Evolutionary conservation across 2,113 vertebrate species (phyloP).

Genomic region (Romanogobio albipinnatus): DNA sequence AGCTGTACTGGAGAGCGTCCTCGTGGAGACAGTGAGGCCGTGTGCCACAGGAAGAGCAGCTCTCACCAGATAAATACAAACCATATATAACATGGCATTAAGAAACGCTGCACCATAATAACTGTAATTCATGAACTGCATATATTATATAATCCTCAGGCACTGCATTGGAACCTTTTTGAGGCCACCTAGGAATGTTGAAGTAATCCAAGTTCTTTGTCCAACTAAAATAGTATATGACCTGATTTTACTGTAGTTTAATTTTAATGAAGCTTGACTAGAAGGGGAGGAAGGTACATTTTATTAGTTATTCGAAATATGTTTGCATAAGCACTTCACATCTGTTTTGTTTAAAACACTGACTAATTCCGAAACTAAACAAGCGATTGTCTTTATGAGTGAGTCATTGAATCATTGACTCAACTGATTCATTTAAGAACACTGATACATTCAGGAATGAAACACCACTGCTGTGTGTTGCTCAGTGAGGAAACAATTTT

Average conservation of each 20-base stretch:
- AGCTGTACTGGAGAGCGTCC: constrained; percentile 9
- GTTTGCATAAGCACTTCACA: background rate
- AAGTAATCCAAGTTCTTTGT: background rate
- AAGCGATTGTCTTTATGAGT: background rate
- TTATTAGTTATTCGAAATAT: background rate
- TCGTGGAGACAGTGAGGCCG: background rate
- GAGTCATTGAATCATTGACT: background rate
- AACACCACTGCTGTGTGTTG: too few species aligned
- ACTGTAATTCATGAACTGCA: constrained; percentile 44
- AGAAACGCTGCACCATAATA: constrained; percentile 39
- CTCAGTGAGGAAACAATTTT: too few species aligned
- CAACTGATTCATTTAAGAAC: background rate
- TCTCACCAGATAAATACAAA: constrained; percentile 36
- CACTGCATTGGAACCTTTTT: background rate
- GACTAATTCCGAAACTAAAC: background rate
- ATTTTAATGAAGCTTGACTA: constrained; percentile 22
- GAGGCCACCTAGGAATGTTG: constrained; percentile 15
- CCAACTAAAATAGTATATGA: constrained; percentile 28
- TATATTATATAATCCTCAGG: constrained; percentile 43
- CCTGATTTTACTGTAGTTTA: constrained; percentile 27
- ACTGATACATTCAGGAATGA: too few species aligned
- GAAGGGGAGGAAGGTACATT: background rate
- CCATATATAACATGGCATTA: constrained; percentile 49
- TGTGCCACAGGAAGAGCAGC: constrained; percentile 15
- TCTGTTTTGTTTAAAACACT: background rate